Evolutionary conservation across 2,888 invertebrate species (phyloP).

Genomic region (Nasonovia ribisnigri): DNA sequence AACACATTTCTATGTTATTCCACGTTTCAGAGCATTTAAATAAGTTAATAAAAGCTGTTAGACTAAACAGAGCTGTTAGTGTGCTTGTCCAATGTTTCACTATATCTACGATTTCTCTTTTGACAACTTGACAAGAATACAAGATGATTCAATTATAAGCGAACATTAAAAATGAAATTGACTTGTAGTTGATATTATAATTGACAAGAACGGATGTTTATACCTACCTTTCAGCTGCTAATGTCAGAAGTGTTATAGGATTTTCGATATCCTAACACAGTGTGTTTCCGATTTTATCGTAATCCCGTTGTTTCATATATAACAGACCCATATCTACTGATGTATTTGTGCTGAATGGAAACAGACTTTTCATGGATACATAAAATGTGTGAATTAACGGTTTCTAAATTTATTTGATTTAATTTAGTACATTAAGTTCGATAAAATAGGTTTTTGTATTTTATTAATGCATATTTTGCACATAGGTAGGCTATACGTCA

Average conservation of each 20-base stretch:
- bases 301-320: constrained; percentile 77
- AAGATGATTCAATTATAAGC: not conserved
- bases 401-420: no score
- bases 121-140: no score
- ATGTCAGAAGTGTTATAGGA: constrained; percentile 79
- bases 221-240: constrained; percentile 80
- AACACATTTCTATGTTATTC: constrained; percentile 94
- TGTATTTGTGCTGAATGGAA: constrained; percentile 70
- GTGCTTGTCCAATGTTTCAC: constrained; percentile 88
- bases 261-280: constrained; percentile 77
- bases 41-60: constrained; percentile 78
- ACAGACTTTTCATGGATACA: constrained; percentile 66
- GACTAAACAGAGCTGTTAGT: no score
- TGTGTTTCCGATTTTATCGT: constrained; percentile 79
- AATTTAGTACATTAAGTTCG: not conserved
- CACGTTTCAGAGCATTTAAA: constrained; percentile 85
- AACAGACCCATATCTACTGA: constrained; percentile 79
- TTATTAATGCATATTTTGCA: not conserved
- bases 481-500: not conserved
- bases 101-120: constrained; percentile 83
- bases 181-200: not conserved
- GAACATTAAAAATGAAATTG: not conserved
- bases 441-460: not conserved
- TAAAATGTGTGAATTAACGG: not conserved
- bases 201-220: not conserved